These are phyloP conservation scores for Leptinotarsa tumamoca DNA, from an alignment of 2,888 invertebrate genomes.

Conservation along the genomic window DNA sequence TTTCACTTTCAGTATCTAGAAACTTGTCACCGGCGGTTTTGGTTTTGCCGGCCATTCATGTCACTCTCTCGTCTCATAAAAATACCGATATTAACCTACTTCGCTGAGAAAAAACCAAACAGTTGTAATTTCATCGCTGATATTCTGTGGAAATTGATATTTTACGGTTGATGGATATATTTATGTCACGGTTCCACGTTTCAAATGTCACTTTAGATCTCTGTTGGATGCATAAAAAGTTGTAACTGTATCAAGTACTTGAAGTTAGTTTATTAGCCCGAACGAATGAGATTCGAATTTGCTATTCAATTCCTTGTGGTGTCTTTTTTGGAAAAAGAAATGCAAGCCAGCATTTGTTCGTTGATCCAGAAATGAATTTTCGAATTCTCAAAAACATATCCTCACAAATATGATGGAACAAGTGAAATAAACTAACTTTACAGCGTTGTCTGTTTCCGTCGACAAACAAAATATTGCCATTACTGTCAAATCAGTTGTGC, in stretches of 20 bases:
- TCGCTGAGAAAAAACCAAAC: background rate
- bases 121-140: constrained; percentile 25
- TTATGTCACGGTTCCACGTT: constrained; percentile 1
- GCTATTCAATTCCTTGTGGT: too few species aligned
- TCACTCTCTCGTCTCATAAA: constrained; percentile 16
- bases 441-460: too few species aligned
- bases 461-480: too few species aligned
- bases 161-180: constrained; percentile 14
- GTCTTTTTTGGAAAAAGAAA: too few species aligned
- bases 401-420: too few species aligned
- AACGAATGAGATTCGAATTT: background rate
- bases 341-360: too few species aligned
- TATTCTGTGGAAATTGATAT: constrained; percentile 21
- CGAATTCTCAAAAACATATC: too few species aligned
- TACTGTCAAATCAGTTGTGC: too few species aligned
- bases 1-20: constrained; percentile 24
- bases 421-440: too few species aligned
- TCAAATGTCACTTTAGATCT: background rate
- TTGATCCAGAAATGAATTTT: too few species aligned
- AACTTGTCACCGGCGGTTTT: constrained; percentile 26
- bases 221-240: background rate
- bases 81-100: constrained; percentile 22
- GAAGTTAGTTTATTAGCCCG: background rate
- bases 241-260: background rate
- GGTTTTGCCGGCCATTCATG: constrained; percentile 6